Conservation (phyloP, 2,113 vertebrate genomes). For the Myotis lucifugus region DNA sequence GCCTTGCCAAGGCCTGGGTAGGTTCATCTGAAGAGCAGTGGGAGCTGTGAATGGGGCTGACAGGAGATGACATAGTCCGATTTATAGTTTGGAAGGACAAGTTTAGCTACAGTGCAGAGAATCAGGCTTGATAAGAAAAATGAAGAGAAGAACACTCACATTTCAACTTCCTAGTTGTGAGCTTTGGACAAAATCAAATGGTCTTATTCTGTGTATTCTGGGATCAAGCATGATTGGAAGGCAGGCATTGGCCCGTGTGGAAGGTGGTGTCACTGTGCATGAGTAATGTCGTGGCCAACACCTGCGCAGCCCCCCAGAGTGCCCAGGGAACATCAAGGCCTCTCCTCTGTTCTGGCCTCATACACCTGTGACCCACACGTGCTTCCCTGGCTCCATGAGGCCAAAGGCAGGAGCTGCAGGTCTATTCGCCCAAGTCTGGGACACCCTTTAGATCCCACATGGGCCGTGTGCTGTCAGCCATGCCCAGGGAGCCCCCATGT, state of each 20-base stretch:
- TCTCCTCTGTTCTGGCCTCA: neutral
- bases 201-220: neutral
- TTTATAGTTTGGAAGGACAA: neutral
- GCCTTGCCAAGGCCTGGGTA: neutral
- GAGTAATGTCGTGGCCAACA: neutral
- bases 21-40: neutral
- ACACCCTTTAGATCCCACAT: neutral
- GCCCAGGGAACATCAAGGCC: neutral
- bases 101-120: neutral
- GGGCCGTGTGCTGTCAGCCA: neutral
- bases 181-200: neutral
- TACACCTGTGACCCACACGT: neutral
- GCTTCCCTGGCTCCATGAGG: neutral
- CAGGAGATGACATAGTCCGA: neutral
- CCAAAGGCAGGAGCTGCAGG: neutral
- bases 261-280: neutral
- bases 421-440: neutral
- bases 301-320: neutral
- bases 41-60: neutral
- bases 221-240: neutral
- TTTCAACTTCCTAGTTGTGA: neutral
- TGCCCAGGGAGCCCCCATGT: neutral
- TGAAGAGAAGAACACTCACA: neutral
- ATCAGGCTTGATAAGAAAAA: neutral
- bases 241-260: neutral